Conservation (phyloP, 2,797 vertebrate genomes). For the Galagoides demidoff region DNA sequence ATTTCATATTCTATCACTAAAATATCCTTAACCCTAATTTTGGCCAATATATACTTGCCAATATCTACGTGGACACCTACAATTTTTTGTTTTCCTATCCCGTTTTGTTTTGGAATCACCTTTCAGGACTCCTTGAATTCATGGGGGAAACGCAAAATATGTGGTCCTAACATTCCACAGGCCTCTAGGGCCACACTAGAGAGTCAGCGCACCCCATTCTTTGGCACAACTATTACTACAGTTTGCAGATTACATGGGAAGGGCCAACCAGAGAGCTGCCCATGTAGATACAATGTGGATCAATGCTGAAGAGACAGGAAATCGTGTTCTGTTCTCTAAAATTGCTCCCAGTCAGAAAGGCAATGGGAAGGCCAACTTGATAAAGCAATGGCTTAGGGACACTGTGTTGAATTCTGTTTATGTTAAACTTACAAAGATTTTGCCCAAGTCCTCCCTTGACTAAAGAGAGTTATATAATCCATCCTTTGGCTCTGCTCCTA, state of each 20-base stretch:
- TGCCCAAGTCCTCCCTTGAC: background rate
- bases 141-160: background rate
- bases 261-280: background rate
- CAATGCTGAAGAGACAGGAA: background rate
- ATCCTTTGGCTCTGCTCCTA: background rate
- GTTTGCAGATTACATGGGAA: background rate
- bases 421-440: background rate
- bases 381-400: background rate
- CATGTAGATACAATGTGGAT: background rate
- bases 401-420: background rate
- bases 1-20: background rate
- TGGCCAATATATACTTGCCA: background rate
- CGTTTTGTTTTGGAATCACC: background rate
- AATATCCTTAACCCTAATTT: conserved; percentile 30
- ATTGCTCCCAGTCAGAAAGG: background rate
- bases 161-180: background rate
- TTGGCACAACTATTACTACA: background rate
- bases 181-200: background rate
- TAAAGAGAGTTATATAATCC: background rate
- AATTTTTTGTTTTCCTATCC: background rate
- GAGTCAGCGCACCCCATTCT: background rate
- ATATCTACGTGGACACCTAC: background rate
- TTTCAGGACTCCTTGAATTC: background rate
- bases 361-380: background rate
- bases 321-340: background rate